These are phyloP conservation scores for Eucera pruinosa DNA, from an alignment of 2,888 invertebrate genomes.

Conservation along the genomic window DNA sequence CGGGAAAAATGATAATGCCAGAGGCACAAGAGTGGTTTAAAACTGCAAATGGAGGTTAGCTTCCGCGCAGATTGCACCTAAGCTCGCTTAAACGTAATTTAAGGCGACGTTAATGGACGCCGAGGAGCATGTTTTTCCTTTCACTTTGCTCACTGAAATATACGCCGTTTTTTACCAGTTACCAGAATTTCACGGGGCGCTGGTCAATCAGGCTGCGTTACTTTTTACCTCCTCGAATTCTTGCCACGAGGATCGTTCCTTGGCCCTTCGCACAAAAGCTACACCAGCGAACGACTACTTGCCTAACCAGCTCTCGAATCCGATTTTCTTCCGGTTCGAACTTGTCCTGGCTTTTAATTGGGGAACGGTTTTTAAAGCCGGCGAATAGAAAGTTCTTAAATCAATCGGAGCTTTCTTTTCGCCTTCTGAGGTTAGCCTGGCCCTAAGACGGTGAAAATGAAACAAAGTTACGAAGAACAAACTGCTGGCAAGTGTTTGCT, in stretches of 20 bases:
- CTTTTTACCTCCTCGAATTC: background rate
- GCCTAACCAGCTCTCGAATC: background rate
- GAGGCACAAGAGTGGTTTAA: background rate
- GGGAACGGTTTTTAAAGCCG: background rate
- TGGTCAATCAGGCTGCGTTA: slow-evolving; percentile 2
- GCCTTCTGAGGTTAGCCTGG: too few relatives aligned
- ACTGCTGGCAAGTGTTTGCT: background rate
- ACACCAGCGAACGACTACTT: background rate
- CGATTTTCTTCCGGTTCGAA: background rate
- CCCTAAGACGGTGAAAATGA: background rate
- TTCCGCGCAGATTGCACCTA: slow-evolving; percentile 10
- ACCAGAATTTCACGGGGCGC: background rate
- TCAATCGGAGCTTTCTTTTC: background rate
- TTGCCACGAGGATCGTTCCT: background rate
- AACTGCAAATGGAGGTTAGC: background rate
- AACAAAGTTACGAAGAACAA: slow-evolving; percentile 1
- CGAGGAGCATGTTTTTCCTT: background rate
- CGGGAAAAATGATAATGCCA: background rate
- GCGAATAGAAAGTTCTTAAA: background rate
- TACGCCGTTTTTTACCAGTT: background rate
- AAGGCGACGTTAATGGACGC: slow-evolving; percentile 32
- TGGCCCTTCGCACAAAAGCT: background rate
- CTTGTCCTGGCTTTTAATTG: background rate
- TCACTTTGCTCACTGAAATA: slow-evolving; percentile 5
- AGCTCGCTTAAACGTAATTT: slow-evolving; percentile 33